Conservation (phyloP, 2,888 invertebrate genomes). For the Aphrophora alni region DNA sequence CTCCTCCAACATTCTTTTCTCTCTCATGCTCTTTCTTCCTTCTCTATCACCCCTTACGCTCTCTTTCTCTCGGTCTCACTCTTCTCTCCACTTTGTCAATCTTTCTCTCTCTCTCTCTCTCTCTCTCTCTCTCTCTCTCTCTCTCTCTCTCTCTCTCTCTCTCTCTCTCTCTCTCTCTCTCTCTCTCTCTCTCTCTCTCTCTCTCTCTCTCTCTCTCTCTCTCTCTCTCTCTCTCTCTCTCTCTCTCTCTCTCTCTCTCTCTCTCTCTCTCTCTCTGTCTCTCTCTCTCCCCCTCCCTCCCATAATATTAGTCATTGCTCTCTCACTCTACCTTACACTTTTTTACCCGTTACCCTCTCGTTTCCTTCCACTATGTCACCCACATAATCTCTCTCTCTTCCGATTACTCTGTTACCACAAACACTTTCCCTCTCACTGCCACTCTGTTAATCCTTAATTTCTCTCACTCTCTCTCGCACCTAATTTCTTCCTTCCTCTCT, state of each 20-base stretch:
- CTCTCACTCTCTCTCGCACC: constrained; percentile 13
- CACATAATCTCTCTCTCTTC: neutral
- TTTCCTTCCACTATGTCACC: neutral
- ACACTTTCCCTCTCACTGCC: neutral
- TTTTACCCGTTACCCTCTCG: neutral
- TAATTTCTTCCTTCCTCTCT: neutral
- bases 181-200: constrained; percentile 22
- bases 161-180: constrained; percentile 15
- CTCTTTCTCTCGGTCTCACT: too few species aligned
- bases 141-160: too few species aligned
- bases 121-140: too few species aligned
- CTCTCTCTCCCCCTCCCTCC: constrained; percentile 1
- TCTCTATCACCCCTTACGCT: too few species aligned
- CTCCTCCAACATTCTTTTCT: too few species aligned
- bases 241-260: neutral
- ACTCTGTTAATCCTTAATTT: neutral
- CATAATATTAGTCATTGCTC: too few species aligned
- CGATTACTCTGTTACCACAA: neutral
- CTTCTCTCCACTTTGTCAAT: too few species aligned
- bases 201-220: constrained; percentile 9
- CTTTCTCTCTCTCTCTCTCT: too few species aligned
- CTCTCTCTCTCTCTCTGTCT: constrained; percentile 9
- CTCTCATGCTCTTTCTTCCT: too few species aligned
- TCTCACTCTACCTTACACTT: neutral
- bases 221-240: constrained; percentile 14